Conservation (phyloP, 1,140 invertebrate genomes). For the Lepidurus apus region DNA sequence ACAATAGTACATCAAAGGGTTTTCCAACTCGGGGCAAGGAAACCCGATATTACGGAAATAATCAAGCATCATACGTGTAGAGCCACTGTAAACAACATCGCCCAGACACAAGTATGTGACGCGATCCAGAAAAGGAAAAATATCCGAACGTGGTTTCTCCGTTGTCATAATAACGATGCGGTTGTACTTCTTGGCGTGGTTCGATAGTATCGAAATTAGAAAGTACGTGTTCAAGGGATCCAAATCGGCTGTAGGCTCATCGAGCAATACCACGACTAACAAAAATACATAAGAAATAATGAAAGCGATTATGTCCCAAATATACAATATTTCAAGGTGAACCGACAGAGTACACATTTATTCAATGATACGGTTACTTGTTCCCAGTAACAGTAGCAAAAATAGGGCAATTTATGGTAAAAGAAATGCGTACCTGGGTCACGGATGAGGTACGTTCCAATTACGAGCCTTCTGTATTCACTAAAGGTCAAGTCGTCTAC, state of each 20-base stretch:
- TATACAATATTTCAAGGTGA: background rate
- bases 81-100: conserved; percentile 84
- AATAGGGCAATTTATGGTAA: background rate
- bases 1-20: conserved; percentile 90
- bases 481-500: conserved; percentile 71
- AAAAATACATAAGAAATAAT: conserved; percentile 34
- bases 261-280: conserved; percentile 72
- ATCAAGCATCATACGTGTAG: conserved; percentile 79
- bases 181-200: conserved; percentile 83
- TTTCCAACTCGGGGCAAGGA: conserved; percentile 85
- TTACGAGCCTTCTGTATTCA: conserved; percentile 75
- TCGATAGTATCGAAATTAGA: conserved; percentile 84
- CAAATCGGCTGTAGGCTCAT: conserved; percentile 84
- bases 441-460: conserved; percentile 79
- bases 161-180: conserved; percentile 81
- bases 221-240: conserved; percentile 88
- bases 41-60: conserved; percentile 88
- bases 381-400: background rate
- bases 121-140: conserved; percentile 82
- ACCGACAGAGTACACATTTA: background rate
- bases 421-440: conserved; percentile 60
- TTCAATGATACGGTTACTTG: background rate
- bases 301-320: conserved; percentile 28
- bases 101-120: conserved; percentile 79
- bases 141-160: conserved; percentile 88